Evolutionary conservation across 1,140 invertebrate genomes (phyloP).

Genomic region (Orchestia grillus): DNA sequence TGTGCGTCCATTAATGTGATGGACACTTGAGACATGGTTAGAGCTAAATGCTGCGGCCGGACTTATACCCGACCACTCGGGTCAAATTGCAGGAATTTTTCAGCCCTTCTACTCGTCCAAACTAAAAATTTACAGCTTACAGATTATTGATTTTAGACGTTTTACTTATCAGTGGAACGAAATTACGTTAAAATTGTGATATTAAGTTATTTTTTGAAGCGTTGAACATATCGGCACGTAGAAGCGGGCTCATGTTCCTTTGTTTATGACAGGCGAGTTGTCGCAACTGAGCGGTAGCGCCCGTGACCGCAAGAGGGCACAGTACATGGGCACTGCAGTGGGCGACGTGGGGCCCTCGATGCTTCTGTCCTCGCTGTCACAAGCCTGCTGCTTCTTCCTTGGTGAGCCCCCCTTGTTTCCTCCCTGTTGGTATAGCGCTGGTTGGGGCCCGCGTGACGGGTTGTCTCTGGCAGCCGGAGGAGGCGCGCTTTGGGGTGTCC

Average conservation of each 20-base stretch:
- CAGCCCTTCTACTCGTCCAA: too few relatives aligned
- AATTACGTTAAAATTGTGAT: too few relatives aligned
- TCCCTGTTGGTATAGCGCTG: too few relatives aligned
- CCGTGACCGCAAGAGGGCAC: constrained; percentile 78
- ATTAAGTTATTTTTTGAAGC: too few relatives aligned
- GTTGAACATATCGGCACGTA: not conserved
- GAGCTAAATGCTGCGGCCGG: too few relatives aligned
- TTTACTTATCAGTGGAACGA: too few relatives aligned
- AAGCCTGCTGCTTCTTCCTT: constrained; percentile 96
- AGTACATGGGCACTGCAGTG: constrained; percentile 90
- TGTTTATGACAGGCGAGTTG: not conserved
- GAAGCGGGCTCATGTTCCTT: not conserved
- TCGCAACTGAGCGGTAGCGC: constrained; percentile 43
- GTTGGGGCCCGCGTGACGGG: not conserved
- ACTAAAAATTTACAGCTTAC: too few relatives aligned
- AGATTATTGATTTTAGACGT: too few relatives aligned
- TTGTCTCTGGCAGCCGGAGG: not conserved
- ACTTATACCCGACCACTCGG: too few relatives aligned
- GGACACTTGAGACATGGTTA: too few relatives aligned
- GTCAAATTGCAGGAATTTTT: too few relatives aligned
- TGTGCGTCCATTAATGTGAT: too few relatives aligned
- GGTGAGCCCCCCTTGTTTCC: constrained; percentile 73
- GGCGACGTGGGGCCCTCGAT: constrained; percentile 93
- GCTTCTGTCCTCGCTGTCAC: constrained; percentile 92
- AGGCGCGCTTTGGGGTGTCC: not conserved